Percentiles rank a stretch among this genome's conserved stretches.
Evolutionary conservation across 2,888 invertebrate species (phyloP).

Genomic region (Ophion ventricosus): DNA sequence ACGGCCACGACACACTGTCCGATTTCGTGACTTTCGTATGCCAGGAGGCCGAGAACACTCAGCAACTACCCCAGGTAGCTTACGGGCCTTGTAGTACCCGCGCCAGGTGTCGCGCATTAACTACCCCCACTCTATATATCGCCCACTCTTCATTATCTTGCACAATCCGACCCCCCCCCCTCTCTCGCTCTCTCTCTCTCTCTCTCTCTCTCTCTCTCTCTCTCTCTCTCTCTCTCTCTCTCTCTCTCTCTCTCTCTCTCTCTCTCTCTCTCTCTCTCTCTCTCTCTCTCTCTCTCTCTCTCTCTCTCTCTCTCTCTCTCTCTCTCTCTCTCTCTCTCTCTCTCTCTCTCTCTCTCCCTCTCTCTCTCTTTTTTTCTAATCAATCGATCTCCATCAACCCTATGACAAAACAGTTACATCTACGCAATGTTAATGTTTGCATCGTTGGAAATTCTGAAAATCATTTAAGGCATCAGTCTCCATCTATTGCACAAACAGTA

Average conservation of each 20-base stretch:
- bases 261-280: not conserved
- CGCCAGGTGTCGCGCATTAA: slow-evolving; percentile 59
- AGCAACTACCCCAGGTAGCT: slow-evolving; percentile 90
- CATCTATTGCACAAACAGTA: too few species aligned
- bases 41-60: slow-evolving; percentile 93
- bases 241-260: too few species aligned
- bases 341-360: not conserved
- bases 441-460: too few species aligned
- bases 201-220: not conserved
- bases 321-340: not conserved
- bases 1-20: slow-evolving; percentile 95
- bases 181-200: not conserved
- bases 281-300: not conserved
- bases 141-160: not conserved
- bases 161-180: slow-evolving; percentile 1
- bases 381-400: not conserved
- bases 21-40: slow-evolving; percentile 99
- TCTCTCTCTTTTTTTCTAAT: too few species aligned
- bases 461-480: too few species aligned
- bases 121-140: slow-evolving; percentile 45
- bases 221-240: slow-evolving; percentile 1
- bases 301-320: not conserved
- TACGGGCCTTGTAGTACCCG: slow-evolving; percentile 69
- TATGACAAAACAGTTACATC: not conserved
- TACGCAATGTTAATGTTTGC: not conserved